These are phyloP conservation scores for Erethizon dorsatum DNA, from an alignment of 2,797 vertebrate species.

Conservation along the genomic window DNA sequence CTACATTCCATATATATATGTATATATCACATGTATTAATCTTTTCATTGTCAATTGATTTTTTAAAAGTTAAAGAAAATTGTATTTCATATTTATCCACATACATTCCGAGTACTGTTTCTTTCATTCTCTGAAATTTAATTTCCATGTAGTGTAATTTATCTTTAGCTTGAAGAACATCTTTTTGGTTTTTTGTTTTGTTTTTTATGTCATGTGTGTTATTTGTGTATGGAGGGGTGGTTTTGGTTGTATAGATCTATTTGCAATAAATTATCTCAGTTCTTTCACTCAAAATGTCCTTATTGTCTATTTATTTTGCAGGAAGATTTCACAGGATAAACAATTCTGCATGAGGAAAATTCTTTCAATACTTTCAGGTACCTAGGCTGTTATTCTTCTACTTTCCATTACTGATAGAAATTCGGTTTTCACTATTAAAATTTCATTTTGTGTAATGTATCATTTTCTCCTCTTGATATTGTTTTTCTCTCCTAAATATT, in stretches of 20 bases:
- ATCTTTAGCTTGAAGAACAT: not conserved
- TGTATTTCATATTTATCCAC: not conserved
- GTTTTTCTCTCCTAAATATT: not conserved
- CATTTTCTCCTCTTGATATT: not conserved
- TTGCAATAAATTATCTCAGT: not conserved
- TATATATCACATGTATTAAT: not conserved
- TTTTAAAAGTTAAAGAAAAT: not conserved
- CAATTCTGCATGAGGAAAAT: not conserved
- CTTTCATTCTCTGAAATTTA: not conserved
- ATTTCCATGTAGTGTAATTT: not conserved
- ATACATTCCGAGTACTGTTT: not conserved
- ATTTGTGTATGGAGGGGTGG: not conserved
- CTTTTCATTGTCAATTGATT: not conserved
- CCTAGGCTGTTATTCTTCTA: not conserved
- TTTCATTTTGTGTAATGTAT: not conserved
- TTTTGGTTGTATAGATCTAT: not conserved
- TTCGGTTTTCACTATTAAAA: not conserved
- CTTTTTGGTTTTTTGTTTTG: not conserved
- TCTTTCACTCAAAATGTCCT: not conserved
- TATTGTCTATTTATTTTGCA: not conserved
- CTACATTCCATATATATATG: too few relatives aligned
- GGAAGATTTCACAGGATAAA: not conserved
- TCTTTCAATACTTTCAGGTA: not conserved
- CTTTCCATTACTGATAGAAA: not conserved
- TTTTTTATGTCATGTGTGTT: not conserved